Conservation (phyloP, 2,888 invertebrate species). For the Minunthozetes semirufus region DNA sequence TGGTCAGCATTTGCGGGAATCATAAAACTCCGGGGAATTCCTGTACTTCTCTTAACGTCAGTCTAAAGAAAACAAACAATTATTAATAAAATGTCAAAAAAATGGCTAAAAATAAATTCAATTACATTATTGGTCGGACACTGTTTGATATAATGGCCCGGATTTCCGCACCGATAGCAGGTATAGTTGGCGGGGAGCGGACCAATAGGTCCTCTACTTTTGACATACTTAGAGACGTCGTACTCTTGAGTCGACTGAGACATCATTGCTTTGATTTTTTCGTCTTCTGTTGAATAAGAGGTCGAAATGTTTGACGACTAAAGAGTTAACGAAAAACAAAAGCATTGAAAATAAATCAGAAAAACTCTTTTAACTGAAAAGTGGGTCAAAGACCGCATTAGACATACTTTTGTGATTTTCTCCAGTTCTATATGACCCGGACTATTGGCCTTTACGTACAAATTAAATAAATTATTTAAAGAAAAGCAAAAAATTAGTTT, state of each 20-base stretch:
- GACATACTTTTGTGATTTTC: slow-evolving; percentile 13
- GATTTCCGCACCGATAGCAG: slow-evolving; percentile 88
- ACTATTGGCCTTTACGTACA: neutral
- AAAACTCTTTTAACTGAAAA: neutral
- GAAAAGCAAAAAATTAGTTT: neutral
- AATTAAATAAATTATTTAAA: neutral
- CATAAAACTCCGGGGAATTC: slow-evolving; percentile 94
- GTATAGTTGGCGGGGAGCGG: slow-evolving; percentile 83
- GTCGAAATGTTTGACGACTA: slow-evolving; percentile 71
- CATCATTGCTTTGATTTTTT: slow-evolving; percentile 97
- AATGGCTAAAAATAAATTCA: slow-evolving; percentile 7
- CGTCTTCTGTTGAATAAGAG: slow-evolving; percentile 89
- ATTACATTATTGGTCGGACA: slow-evolving; percentile 66
- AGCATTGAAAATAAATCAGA: neutral
- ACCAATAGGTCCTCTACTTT: slow-evolving; percentile 29
- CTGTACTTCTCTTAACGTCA: slow-evolving; percentile 87
- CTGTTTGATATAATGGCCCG: slow-evolving; percentile 95
- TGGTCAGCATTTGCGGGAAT: slow-evolving; percentile 80
- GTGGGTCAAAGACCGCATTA: neutral
- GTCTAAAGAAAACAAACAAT: slow-evolving; percentile 45
- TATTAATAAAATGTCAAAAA: slow-evolving; percentile 13
- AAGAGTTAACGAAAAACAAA: slow-evolving; percentile 18
- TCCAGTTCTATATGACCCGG: slow-evolving; percentile 19
- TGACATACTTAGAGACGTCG: slow-evolving; percentile 82
- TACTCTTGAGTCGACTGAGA: slow-evolving; percentile 93